Conservation (phyloP, 92 coral and sea anemone genomes). For the Pocillopora grandis region DNA sequence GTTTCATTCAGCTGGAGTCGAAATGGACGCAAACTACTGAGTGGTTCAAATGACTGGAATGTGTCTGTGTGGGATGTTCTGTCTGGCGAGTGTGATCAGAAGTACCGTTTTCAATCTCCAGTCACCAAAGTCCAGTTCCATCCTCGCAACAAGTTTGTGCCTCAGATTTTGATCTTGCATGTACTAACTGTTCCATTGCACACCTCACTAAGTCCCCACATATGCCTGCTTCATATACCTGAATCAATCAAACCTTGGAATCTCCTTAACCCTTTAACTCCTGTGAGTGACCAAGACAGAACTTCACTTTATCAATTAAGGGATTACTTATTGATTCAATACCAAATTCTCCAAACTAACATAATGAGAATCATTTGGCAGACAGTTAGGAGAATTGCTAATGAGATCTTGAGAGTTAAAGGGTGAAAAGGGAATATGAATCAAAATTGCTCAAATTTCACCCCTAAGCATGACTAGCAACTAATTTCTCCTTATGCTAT, state of each 20-base stretch:
- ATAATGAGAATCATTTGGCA: too few species aligned
- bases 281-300: too few species aligned
- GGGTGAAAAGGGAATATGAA: too few species aligned
- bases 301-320: too few species aligned
- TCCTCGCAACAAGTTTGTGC: slow-evolving; percentile 95
- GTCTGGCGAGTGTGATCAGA: slow-evolving; percentile 95
- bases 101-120: slow-evolving; percentile 95
- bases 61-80: slow-evolving; percentile 98
- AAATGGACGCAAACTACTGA: slow-evolving; percentile 90
- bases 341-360: too few species aligned
- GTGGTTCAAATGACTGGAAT: slow-evolving; percentile 98
- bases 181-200: background rate
- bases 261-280: too few species aligned
- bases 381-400: too few species aligned
- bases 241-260: background rate
- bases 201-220: background rate
- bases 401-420: too few species aligned
- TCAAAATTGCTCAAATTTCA: too few species aligned
- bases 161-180: background rate
- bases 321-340: too few species aligned
- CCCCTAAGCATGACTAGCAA: too few species aligned
- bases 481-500: too few species aligned
- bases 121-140: slow-evolving; percentile 97
- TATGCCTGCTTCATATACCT: background rate
- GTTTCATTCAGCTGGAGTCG: slow-evolving; percentile 88